These are phyloP conservation scores for Hypercompe scribonia DNA, from an alignment of 2,888 invertebrate species.

Conservation along the genomic window DNA sequence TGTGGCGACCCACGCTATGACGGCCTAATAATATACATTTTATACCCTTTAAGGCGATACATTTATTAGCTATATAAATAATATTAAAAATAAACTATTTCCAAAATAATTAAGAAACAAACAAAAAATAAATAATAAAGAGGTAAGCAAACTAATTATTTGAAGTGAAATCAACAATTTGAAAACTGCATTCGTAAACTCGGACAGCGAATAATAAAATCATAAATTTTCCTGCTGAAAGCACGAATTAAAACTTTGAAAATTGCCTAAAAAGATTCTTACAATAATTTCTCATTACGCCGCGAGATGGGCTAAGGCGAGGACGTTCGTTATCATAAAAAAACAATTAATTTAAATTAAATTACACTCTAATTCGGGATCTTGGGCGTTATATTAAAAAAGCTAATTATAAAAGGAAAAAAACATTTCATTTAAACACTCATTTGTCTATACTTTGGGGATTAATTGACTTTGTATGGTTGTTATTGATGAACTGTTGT, in stretches of 20 bases:
- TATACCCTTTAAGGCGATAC: too few relatives aligned
- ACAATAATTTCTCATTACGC: conserved; percentile 62
- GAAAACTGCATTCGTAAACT: conserved; percentile 24
- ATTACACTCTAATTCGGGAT: conserved; percentile 56
- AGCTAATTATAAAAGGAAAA: conserved; percentile 30
- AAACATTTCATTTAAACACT: conserved; percentile 23
- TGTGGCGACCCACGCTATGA: too few relatives aligned
- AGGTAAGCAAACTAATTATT: conserved; percentile 16
- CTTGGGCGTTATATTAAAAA: conserved; percentile 48
- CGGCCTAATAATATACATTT: too few relatives aligned
- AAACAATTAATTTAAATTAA: conserved; percentile 61
- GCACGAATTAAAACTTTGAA: conserved; percentile 58
- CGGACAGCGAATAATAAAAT: conserved; percentile 44
- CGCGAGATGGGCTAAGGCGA: conserved; percentile 34
- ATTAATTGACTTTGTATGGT: conserved; percentile 13
- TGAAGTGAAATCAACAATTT: conserved; percentile 16
- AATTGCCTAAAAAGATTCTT: conserved; percentile 55
- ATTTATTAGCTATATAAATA: too few relatives aligned
- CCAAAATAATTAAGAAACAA: conserved; percentile 8
- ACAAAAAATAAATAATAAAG: conserved; percentile 4
- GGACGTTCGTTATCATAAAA: conserved; percentile 58
- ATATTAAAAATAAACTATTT: background rate
- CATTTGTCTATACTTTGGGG: conserved; percentile 16
- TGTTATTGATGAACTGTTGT: conserved; percentile 2
- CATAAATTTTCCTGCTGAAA: conserved; percentile 51